phyloP scores from a whole-genome alignment of 2,888 invertebrate genomes.

The Deilephila elpenor region DNA sequence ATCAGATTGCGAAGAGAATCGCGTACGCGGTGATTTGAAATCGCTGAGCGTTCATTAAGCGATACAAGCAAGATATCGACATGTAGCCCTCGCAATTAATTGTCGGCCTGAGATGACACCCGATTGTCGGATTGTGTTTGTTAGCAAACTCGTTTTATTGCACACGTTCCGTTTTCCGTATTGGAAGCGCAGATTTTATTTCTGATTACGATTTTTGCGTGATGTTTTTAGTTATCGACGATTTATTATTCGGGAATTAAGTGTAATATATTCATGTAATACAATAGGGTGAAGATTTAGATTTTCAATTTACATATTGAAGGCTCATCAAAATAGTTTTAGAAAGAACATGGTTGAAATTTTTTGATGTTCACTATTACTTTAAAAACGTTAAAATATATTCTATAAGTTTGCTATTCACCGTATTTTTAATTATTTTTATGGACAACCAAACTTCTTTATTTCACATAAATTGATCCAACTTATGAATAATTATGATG shows the following conservation, averaged over 20 bases:
- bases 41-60: slow-evolving; percentile 21
- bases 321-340: too few species aligned
- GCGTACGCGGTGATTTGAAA: slow-evolving; percentile 3
- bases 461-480: too few species aligned
- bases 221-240: neutral
- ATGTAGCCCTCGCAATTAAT: slow-evolving; percentile 16
- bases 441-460: too few species aligned
- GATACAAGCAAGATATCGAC: slow-evolving; percentile 21
- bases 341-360: too few species aligned
- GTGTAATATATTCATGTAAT: too few species aligned
- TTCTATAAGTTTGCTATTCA: too few species aligned
- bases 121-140: slow-evolving; percentile 22
- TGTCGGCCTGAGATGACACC: slow-evolving; percentile 11
- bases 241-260: neutral
- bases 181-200: neutral
- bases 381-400: too few species aligned
- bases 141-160: slow-evolving; percentile 21
- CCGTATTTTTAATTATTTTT: too few species aligned
- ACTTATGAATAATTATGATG: too few species aligned
- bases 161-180: slow-evolving; percentile 3
- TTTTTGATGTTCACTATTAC: too few species aligned
- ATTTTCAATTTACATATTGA: too few species aligned
- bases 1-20: neutral
- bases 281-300: too few species aligned
- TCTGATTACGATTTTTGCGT: neutral